Conservation (phyloP, 2,888 invertebrate genomes). For the Amphiduros pacificus region DNA sequence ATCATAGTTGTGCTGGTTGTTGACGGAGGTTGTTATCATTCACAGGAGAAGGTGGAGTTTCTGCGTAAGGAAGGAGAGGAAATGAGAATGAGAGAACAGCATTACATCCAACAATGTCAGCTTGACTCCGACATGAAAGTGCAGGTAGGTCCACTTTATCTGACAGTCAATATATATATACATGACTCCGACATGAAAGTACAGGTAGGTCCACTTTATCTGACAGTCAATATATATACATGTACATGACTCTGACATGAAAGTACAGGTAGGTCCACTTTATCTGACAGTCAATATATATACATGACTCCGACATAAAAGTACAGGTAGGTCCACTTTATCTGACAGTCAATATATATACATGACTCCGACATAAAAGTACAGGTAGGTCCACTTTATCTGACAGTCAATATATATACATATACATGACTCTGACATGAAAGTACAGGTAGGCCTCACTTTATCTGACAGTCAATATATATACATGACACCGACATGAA, state of each 20-base stretch:
- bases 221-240: too few relatives aligned
- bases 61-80: conserved; percentile 56
- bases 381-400: conserved; percentile 45
- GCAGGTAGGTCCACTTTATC: conserved; percentile 45
- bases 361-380: conserved; percentile 59
- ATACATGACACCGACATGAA: conserved; percentile 59
- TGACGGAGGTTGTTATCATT: too few relatives aligned
- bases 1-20: too few relatives aligned
- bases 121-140: conserved; percentile 59
- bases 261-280: conserved; percentile 55
- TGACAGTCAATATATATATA: too few relatives aligned
- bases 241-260: conserved; percentile 59
- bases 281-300: too few relatives aligned
- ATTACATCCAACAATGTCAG: conserved; percentile 57
- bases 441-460: conserved; percentile 56
- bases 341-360: too few relatives aligned
- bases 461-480: too few relatives aligned
- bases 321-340: too few relatives aligned
- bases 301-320: too few relatives aligned
- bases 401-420: too few relatives aligned
- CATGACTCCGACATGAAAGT: conserved; percentile 59
- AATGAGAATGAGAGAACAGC: conserved; percentile 51
- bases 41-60: conserved; percentile 55
- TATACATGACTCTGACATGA: conserved; percentile 59
- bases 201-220: conserved; percentile 45